Conservation (phyloP, 2,888 invertebrate genomes). For the Stenotaenia linearis region DNA sequence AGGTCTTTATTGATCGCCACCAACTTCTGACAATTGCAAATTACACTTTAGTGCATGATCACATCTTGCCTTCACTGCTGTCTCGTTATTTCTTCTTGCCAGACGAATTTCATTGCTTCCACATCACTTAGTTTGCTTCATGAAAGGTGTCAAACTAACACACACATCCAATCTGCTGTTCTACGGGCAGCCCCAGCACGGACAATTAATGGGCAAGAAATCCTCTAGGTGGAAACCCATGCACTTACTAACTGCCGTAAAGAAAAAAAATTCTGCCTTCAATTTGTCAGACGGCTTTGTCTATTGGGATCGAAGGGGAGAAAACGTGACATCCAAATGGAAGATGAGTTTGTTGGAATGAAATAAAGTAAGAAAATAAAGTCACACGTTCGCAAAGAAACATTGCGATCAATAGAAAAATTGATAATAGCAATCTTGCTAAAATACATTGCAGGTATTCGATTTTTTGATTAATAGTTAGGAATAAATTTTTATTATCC, state of each 20-base stretch:
- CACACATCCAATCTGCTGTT: conserved; percentile 13
- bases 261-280: neutral
- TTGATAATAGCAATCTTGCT: no score
- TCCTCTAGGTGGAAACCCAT: conserved; percentile 20
- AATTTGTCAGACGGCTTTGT: conserved; percentile 18
- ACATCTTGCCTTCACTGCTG: neutral
- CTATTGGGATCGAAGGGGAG: neutral
- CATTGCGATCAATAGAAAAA: no score
- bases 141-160: conserved; percentile 13
- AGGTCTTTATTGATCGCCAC: neutral
- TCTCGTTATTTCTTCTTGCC: conserved; percentile 14
- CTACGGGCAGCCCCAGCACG: neutral
- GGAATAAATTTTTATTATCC: no score
- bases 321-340: conserved; percentile 8
- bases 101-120: conserved; percentile 23
- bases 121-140: conserved; percentile 10
- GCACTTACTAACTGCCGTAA: neutral
- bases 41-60: neutral
- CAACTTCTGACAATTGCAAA: neutral
- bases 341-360: conserved; percentile 21
- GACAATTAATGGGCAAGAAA: conserved; percentile 22
- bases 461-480: no score
- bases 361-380: neutral
- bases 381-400: no score
- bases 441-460: no score